phyloP scores from a whole-genome alignment of 1,140 invertebrate genomes.

The Caenorhabditis briggsae region DNA sequence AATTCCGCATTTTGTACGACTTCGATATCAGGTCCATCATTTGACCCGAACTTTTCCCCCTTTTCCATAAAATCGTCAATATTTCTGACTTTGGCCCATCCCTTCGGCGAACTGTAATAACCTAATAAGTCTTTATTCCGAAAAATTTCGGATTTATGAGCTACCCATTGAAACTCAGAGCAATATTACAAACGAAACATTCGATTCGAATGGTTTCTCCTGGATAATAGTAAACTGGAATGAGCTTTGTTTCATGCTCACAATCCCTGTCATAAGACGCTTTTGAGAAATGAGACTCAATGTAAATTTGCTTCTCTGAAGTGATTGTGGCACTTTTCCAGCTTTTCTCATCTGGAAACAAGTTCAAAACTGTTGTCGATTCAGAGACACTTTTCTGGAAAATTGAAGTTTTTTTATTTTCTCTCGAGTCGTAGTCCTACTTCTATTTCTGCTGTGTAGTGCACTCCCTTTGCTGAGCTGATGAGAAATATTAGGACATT shows the following conservation, averaged over 20 bases:
- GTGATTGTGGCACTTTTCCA: background rate
- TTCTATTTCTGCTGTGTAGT: background rate
- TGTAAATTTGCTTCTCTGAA: background rate
- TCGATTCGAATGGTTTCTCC: background rate
- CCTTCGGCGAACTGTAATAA: background rate
- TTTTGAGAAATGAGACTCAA: constrained; percentile 7
- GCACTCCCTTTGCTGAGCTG: background rate
- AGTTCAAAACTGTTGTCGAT: background rate
- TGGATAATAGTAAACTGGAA: constrained; percentile 17
- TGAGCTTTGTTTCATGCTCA: background rate
- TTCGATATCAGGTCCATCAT: constrained; percentile 8
- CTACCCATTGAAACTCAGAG: constrained; percentile 19
- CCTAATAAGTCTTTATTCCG: background rate
- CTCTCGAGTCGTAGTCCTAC: background rate
- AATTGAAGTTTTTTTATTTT: no score
- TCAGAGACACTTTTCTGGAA: background rate
- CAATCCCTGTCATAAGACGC: background rate
- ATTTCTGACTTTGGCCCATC: background rate
- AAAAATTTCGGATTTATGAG: background rate
- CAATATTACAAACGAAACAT: constrained; percentile 31
- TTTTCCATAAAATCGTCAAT: constrained; percentile 17
- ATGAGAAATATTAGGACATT: no score
- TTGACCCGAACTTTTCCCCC: background rate
- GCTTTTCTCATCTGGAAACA: background rate
- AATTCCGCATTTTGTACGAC: background rate